Evolutionary conservation across 2,113 vertebrate species (phyloP).

Genomic region (Epinephelus cyanopodus): DNA sequence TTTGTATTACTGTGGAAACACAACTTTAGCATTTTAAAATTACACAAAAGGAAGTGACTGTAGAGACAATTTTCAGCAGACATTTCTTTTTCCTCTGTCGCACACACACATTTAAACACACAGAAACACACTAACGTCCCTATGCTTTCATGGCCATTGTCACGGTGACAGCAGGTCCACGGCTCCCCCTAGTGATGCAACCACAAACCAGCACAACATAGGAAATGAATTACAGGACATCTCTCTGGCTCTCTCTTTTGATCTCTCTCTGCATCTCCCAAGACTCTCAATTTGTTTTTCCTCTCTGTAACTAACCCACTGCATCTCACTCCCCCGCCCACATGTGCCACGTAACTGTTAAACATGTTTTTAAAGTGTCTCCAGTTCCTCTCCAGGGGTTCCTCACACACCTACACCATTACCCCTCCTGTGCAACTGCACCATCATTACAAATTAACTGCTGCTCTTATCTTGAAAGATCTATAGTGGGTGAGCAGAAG

Average conservation of each 20-base stretch:
- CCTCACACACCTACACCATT: constrained; percentile 10
- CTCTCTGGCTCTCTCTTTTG: constrained; percentile 25
- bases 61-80: constrained; percentile 14
- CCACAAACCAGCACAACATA: constrained; percentile 7
- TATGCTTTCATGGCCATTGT: background rate
- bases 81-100: constrained; percentile 2
- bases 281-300: constrained; percentile 19
- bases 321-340: constrained; percentile 21
- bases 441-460: constrained; percentile 35
- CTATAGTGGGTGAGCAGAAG: background rate
- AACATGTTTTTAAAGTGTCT: constrained; percentile 23
- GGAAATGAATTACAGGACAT: background rate
- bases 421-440: constrained; percentile 10
- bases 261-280: constrained; percentile 25
- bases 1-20: background rate
- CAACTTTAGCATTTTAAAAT: background rate
- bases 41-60: constrained; percentile 9
- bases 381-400: background rate
- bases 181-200: constrained; percentile 70
- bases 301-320: constrained; percentile 18
- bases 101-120: background rate
- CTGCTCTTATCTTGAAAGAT: constrained; percentile 19
- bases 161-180: constrained; percentile 43
- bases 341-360: background rate
- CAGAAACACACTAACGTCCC: background rate